Evolutionary conservation across 2,797 vertebrate genomes (phyloP).

Genomic region (Tragelaphus eurycerus): DNA sequence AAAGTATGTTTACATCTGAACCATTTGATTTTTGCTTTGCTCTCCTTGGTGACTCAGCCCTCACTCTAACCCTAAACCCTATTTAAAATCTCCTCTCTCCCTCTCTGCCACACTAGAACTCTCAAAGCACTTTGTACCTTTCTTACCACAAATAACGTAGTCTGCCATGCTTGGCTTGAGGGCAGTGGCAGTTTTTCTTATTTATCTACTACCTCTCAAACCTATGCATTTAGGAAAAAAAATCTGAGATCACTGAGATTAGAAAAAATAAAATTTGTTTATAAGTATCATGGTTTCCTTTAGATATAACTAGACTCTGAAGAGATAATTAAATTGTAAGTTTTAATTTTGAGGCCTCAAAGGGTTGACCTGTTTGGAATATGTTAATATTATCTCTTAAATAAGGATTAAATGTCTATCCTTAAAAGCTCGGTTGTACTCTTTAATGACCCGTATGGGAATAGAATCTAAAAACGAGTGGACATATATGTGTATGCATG

Average conservation of each 20-base stretch:
- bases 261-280: neutral
- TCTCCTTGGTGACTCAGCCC: neutral
- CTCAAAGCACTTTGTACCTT: neutral
- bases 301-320: neutral
- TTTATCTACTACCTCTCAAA: neutral
- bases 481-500: neutral
- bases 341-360: conserved; percentile 24
- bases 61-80: neutral
- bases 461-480: neutral
- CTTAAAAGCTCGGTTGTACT: neutral
- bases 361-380: neutral
- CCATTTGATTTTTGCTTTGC: neutral
- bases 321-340: neutral
- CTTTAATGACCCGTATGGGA: neutral
- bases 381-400: neutral
- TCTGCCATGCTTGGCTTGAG: neutral
- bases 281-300: neutral
- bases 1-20: neutral
- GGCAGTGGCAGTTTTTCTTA: neutral
- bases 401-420: neutral
- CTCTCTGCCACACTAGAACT: neutral
- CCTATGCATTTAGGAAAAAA: neutral
- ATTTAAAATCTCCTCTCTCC: neutral
- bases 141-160: neutral
- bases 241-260: neutral